These are phyloP conservation scores for Parauchenoglanis punctatus DNA, from an alignment of 2,797 vertebrate genomes.

Conservation along the genomic window DNA sequence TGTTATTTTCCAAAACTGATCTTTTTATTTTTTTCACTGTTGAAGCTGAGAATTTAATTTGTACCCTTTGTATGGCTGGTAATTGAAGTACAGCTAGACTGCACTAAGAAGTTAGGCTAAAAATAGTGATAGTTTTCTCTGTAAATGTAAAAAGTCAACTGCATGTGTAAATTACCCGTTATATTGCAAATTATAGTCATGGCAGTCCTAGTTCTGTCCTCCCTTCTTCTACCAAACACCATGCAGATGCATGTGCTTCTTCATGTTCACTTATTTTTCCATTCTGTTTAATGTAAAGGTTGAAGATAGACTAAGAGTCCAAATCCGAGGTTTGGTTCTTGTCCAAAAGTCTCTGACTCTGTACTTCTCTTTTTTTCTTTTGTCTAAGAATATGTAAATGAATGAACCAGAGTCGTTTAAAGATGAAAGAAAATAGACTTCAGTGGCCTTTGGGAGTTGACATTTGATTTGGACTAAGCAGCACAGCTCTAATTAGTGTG, in stretches of 20 bases:
- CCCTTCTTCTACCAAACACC: neutral
- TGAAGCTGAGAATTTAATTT: conserved; percentile 4
- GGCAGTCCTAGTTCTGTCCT: neutral
- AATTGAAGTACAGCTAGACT: neutral
- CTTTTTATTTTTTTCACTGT: neutral
- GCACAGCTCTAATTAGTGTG: conserved; percentile 18
- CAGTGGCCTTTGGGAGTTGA: conserved; percentile 16
- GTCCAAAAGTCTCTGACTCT: neutral
- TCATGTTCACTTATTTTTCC: neutral
- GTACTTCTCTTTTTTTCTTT: neutral
- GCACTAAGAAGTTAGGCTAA: neutral
- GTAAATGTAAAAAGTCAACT: neutral
- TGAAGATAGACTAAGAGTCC: neutral
- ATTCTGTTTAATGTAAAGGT: neutral
- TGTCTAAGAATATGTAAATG: neutral
- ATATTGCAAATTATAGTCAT: neutral
- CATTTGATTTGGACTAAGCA: conserved; percentile 31
- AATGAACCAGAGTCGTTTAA: neutral
- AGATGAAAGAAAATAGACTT: conserved; percentile 18
- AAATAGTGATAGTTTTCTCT: neutral
- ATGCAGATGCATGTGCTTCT: neutral
- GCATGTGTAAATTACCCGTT: neutral
- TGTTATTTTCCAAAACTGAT: neutral
- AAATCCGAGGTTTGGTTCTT: neutral
- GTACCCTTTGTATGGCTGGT: neutral